Percentiles rank a stretch among this genome's conserved stretches.
Conservation (phyloP, 2,797 vertebrate genomes). For the Danio tinwini region DNA sequence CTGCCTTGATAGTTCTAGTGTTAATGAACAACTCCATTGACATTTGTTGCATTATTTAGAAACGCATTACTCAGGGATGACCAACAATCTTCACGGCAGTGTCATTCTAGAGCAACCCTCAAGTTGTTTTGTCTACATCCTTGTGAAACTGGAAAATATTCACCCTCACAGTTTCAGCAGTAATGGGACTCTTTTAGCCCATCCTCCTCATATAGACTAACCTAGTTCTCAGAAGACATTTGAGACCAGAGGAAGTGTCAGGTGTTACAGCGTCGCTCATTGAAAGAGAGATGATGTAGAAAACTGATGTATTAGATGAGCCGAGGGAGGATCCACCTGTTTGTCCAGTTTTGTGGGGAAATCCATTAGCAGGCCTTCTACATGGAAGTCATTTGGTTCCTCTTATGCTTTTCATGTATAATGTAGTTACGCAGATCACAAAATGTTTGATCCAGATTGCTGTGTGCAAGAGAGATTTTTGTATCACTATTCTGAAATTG, state of each 20-base stretch:
- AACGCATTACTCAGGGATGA: neutral
- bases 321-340: conserved; percentile 54
- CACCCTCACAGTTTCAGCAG: conserved; percentile 21
- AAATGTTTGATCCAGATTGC: neutral
- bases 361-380: conserved; percentile 1
- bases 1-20: too few species aligned
- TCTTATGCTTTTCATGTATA: neutral
- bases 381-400: conserved; percentile 22
- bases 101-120: neutral
- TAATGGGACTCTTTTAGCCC: conserved; percentile 25
- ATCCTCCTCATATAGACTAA: conserved; percentile 5
- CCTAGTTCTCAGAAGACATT: conserved; percentile 45
- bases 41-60: conserved; percentile 1
- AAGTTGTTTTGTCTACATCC: conserved; percentile 1
- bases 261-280: conserved; percentile 25
- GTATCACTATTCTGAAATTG: neutral
- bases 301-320: conserved; percentile 5
- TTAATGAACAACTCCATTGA: neutral
- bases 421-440: conserved; percentile 1
- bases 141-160: conserved; percentile 26
- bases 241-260: conserved; percentile 50
- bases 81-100: neutral
- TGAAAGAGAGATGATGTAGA: conserved; percentile 11
- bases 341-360: conserved; percentile 47
- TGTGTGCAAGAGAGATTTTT: neutral